Evolutionary conservation across 1,140 invertebrate species (phyloP).

Genomic region (Halictus rubicundus): DNA sequence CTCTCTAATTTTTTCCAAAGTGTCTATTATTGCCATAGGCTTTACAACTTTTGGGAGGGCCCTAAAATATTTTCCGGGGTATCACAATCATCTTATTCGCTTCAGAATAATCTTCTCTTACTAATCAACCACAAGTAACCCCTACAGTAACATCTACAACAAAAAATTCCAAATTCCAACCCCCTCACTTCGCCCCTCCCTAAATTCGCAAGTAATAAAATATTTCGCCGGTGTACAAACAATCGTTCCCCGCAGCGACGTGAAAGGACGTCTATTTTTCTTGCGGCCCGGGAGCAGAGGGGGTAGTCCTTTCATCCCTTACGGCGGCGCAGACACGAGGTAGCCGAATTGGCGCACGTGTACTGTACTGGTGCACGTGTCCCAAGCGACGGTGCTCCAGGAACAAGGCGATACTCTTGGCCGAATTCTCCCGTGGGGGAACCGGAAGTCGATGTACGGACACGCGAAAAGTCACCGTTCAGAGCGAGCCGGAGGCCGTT

Average conservation of each 20-base stretch:
- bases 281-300: neutral
- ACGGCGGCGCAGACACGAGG: too few relatives aligned
- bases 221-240: conserved; percentile 9
- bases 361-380: neutral
- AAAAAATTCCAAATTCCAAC: too few relatives aligned
- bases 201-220: conserved; percentile 4
- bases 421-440: neutral
- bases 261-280: conserved; percentile 19
- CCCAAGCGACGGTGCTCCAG: neutral
- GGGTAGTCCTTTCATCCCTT: neutral
- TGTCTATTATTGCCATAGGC: too few relatives aligned
- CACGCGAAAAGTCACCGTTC: conserved; percentile 6
- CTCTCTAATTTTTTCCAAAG: too few relatives aligned
- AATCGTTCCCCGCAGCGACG: neutral
- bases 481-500: neutral
- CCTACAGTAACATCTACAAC: too few relatives aligned
- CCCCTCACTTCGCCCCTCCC: neutral
- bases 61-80: too few relatives aligned
- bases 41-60: too few relatives aligned
- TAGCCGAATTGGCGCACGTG: too few relatives aligned
- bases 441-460: neutral
- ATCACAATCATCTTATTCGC: too few relatives aligned
- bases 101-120: too few relatives aligned
- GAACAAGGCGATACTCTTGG: neutral
- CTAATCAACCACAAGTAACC: too few relatives aligned